Base-by-base conservation (phyloP, 1,140 invertebrate genomes). In the Tribolium madens region DNA sequence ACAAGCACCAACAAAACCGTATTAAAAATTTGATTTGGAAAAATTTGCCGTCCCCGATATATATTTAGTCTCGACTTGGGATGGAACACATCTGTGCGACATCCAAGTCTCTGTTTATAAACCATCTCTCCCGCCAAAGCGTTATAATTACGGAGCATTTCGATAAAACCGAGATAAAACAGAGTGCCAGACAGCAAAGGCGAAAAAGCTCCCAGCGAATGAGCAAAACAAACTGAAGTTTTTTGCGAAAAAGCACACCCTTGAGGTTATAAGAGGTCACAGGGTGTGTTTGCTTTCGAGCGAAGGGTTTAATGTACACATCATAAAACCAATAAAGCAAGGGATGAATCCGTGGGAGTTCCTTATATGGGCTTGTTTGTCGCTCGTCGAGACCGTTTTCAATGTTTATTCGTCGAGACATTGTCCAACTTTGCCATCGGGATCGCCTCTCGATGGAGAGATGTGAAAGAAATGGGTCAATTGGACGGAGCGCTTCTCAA, bases 1-100 rank as follows among this genome's bases (percentile, higher is more conserved):
- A 42, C 21, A 42, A 42, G 10, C 10, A 42, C 7, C 36, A 42
- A 42, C 36, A 42, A 42, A n/a, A 42, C 36, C n/a, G 36, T 7
- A 42, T 42, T 42, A 42, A 42, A 42, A 42, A 4, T 42, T 42
- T 7, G n/a, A 42, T 10, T 42, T 42, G 36, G 36, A 42, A 42
- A 42, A 42, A 42, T 42, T 42, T 7, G 36, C 36, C n/a, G 36
- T 0, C 36, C 53, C 36, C 53, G 53, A 18, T 26, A 26, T 53
- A 53, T 26, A 60, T 60, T 18, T 18, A 60, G 36, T 10, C 36
- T 42, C n/a, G 36, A 10, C 36, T 42, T n/a, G 9, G 7, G 36
- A 42, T 42, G 36, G 17, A 31, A 60, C 26, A 10, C 53, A 60
- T 18, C 53, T 60, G 53, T 60, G 18, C 17, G 18, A 60, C 53